Base-by-base conservation (phyloP, 2,888 invertebrate species). In the Pseudoips prasinana region DNA sequence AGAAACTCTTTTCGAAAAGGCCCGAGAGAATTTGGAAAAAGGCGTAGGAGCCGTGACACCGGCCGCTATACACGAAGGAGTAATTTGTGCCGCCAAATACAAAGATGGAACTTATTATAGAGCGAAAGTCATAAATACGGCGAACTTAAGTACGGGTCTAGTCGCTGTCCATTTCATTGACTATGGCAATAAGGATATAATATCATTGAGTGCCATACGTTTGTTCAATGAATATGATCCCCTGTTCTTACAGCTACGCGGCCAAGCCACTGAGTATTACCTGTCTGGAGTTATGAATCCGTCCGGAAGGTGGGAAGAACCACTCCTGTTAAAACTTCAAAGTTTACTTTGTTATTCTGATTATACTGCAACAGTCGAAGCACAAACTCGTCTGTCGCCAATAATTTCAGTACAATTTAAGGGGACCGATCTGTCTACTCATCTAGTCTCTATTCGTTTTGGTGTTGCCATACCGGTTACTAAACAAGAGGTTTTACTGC, bases 91-190 rank as follows among this genome's bases (percentile, higher is more conserved):
- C 70, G 93, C 92, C 22, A 91, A 91, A 81, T 93, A 91, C 71
- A 90, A 90, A 81, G 94, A 91, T 64, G 91, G 91, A 25, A 88
- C 87, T 7, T 93, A 92, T 65, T 93, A 92, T 60, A 84, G 94
- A 54, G 92, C 92, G 5, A 90, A 90, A 64, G 85, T 94, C 27
- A 79, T 89, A 26, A 90, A 78, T 38, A 73, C 86, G 6, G 64
- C 79, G 8, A 84, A 68, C 55, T 56, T 91, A 26, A 61, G 78
- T 2, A 86, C 87, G 39, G 91, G 90, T 9, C 74, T 90, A 32
- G 90, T 94, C 28, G 90, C 92, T 48, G 91, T 93, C n/a, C 90
- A 90, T 36, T 93, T 93, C 51, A 87, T 94, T 18, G 94, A 94
- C 64, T 93, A 90, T 57, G 94, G 94, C 25, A 92, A 93, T 59